Evolutionary conservation across 2,113 vertebrate species (phyloP), one percentile per base, ranked within the genome.

Genomic region (zebrafish (Danio rerio)): DNA sequence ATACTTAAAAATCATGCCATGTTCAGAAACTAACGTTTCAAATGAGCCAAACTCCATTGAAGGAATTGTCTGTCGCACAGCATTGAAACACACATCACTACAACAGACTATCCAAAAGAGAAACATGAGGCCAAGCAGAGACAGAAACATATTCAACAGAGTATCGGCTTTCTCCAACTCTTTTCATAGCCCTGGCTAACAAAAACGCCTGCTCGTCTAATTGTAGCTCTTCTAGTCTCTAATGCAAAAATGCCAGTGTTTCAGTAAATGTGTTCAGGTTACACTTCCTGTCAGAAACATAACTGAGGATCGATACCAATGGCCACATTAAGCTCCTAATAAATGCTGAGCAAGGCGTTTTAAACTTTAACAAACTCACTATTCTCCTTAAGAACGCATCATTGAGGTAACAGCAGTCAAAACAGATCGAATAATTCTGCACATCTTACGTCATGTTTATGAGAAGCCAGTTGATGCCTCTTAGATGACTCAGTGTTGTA

Each of bases 241-340:
- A 78, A 83, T 69, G 66, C 50, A 80, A 63, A 77, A 49, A 18
- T 3, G 5, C 42, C 40, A 55, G 70, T 63, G 61, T 81, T 83
- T 83, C 62, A 74, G 72, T 52, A 83, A 81, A 87, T 85, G 69
- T 49, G 52, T 83, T 80, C 61, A 85, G 53, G 55, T 81, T 83
- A 74, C 73, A 79, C 18, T 78, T 81, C 58, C 74, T 77, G 50
- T 55, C 61, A 79, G 58, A 62, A 87, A 49, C 59, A 55, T 47
- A 21, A 31, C 65, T 43, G 47, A 62, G 31, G 81, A 85, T 85
- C 83, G 74, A 85, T 87, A 78, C 9, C 50, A 50, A 81, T 70
- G 78, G 72, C 47, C 50, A 66, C 81, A 87, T 83, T 83, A 81
- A 81, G 66, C 59, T n/a, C 42, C 20, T 78, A 31, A 50, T 62